Conservation (phyloP, 92 coral and sea anemone genomes). For the Anthopleura xanthogrammica region DNA sequence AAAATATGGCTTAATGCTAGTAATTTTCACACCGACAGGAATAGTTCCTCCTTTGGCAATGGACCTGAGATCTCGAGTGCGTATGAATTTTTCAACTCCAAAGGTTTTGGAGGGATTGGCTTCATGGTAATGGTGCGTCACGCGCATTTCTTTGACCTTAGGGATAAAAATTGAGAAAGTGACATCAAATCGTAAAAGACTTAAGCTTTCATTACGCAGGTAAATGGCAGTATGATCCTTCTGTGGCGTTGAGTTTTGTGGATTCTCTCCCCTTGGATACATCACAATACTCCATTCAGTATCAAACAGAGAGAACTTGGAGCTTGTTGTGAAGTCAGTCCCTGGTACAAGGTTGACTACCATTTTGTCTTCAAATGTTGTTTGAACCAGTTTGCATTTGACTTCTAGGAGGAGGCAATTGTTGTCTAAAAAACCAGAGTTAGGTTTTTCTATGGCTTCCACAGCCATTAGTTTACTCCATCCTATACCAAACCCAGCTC, state of each 20-base stretch:
- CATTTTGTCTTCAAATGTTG: conserved; percentile 82
- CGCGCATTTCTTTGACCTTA: conserved; percentile 72
- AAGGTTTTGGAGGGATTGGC: conserved; percentile 70
- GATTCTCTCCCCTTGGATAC: conserved; percentile 86
- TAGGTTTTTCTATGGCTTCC: conserved; percentile 59
- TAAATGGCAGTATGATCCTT: conserved; percentile 86
- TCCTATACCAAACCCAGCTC: conserved; percentile 82
- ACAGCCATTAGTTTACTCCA: conserved; percentile 84
- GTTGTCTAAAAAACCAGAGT: conserved; percentile 75
- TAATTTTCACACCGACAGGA: conserved; percentile 74
- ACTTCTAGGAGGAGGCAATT: conserved; percentile 74
- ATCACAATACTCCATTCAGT: conserved; percentile 87
- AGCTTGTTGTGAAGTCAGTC: conserved; percentile 64
- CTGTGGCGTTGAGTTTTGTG: conserved; percentile 50
- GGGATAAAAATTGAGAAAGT: conserved; percentile 71
- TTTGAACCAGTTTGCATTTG: conserved; percentile 66
- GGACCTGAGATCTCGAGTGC: conserved; percentile 82
- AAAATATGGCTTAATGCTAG: conserved; percentile 80
- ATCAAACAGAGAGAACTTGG: conserved; percentile 82
- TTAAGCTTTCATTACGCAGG: conserved; percentile 77
- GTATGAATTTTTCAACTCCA: conserved; percentile 88
- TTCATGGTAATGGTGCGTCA: conserved; percentile 83
- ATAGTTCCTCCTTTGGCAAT: conserved; percentile 87
- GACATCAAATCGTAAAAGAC: conserved; percentile 80
- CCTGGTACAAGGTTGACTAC: conserved; percentile 74